Evolutionary conservation across 2,113 vertebrate species (phyloP), one percentile per base, ranked within the genome.

Genomic region (Chroicocephalus ridibundus): DNA sequence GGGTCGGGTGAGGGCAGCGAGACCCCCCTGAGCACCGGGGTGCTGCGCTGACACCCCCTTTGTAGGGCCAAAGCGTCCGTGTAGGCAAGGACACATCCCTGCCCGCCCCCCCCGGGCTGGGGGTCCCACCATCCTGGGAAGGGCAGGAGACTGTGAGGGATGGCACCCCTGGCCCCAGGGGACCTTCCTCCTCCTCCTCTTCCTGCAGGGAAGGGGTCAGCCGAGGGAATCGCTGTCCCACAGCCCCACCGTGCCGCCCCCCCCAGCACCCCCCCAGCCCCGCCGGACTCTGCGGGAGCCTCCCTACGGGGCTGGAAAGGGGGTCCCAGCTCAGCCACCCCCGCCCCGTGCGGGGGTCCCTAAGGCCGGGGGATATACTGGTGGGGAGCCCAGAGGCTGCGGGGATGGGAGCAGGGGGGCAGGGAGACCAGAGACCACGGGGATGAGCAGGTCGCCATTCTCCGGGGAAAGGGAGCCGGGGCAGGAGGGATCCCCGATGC

Each of bases 51-150:
- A 19, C 38, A 22, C 20, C 49, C 10, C 9, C n/a, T 11, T n/a
- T 29, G 44, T 17, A 29, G 44, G 65, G 26, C 8, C 34, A 29
- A 46, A 25, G 49, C 5, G 3, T 26, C 60, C 4, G 13, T 12
- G 51, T 8, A 24, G 36, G 25, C 10, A 51, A 47, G 26, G 34
- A 49, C 60, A 32, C 22, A 16, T 38, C 36, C 69, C 36, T 4
- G 6, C 40, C n/a, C 15, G 12, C 12, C 16, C 31, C 32, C 60
- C 8, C 8, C 1, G 1, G 42, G 14, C 2, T 40, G 32, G 29
- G 22, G 44, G 38, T 52, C 52, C 21, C 25, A 4, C 17, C 10
- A 4, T 7, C 20, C 13, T 21, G 26, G 55, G 64, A 34, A 25
- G 29, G 46, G 66, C 32, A 60, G 69, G 46, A 68, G 34, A 38